phyloP scores from a whole-genome alignment of 2,113 vertebrate species.

The Etheostoma cragini region DNA sequence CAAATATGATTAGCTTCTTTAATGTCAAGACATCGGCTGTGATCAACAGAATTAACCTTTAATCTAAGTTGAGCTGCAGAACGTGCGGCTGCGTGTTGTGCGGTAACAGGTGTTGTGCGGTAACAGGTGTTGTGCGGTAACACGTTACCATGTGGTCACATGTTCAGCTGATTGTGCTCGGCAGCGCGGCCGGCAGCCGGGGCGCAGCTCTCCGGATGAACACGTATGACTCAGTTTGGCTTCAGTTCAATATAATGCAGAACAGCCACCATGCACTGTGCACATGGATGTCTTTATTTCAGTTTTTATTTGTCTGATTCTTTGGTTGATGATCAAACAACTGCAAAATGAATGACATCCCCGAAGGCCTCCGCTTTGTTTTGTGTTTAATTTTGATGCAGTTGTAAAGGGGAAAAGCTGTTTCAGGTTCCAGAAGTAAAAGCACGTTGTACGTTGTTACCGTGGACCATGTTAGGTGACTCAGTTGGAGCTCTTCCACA shows the following conservation, averaged over 20 bases:
- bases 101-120: too few species aligned
- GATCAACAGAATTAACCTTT: conserved; percentile 37
- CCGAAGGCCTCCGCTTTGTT: too few species aligned
- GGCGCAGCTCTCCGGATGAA: neutral
- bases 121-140: too few species aligned
- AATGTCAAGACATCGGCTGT: conserved; percentile 1
- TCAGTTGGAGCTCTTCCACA: too few species aligned
- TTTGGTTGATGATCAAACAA: neutral
- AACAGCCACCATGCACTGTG: neutral
- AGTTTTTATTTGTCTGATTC: neutral
- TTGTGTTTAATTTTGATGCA: too few species aligned
- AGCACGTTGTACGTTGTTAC: too few species aligned
- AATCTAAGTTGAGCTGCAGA: conserved; percentile 14
- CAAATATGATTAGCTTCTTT: conserved; percentile 38
- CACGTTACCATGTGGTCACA: neutral
- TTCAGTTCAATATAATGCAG: neutral
- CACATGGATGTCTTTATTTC: neutral
- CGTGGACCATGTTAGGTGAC: too few species aligned
- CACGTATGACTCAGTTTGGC: neutral
- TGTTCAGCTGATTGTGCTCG: neutral
- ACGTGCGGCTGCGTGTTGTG: neutral
- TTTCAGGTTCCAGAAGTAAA: too few species aligned
- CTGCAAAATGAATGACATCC: neutral
- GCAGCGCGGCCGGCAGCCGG: neutral
- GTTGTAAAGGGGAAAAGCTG: too few species aligned